Evolutionary conservation across 2,113 vertebrate species (phyloP), one percentile per base, ranked within the genome.

Genomic region (Hucho hucho): DNA sequence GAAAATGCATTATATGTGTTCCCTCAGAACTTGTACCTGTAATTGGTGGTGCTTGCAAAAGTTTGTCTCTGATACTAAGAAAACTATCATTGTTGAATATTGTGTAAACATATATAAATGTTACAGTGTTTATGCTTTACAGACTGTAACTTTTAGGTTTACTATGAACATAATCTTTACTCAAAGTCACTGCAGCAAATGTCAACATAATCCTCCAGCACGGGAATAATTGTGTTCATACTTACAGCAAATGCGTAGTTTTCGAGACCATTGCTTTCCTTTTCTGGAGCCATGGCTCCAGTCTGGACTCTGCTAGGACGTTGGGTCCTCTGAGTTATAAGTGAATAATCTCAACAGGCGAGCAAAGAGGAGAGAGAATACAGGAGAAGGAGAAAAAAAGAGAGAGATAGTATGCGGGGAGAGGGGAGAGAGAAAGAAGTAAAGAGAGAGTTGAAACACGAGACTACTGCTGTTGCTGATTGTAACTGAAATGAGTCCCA

Each of bases 231-330:
- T 28, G 24, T 20, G 11, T 16, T 1, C 11, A 94, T 75, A 94
- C 93, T 94, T 72, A 94, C 93, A 58, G 85, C 66, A 88, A 93
- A 94, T 1, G 85, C 80, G 64, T 86, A 91, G 82, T 84, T 91
- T 68, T 92, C 86, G 28, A 88, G 82, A 11, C 87, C 89, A 22
- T 90, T 89, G 28, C 77, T 87, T 3, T 90, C 79, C 76, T 91
- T 92, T 69, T 91, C 89, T 29, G 85, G 82, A 86, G 87, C 83
- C 93, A 94, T 94, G 64, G 73, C 70, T 70, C 66, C 72, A 64
- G 32, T 68, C 69, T 74, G 6, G 43, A 28, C 63, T 75, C 69
- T 43, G 88, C 28, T 43, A 43, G 37, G 37, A 43, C 11, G 37
- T 43, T 43, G 37, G 37, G 9, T 43, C 37, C 22, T 16, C 18